Evolutionary conservation across 2,888 invertebrate species (phyloP), one percentile per base, ranked within the genome.

Genomic region (Heteromurus nitidus): DNA sequence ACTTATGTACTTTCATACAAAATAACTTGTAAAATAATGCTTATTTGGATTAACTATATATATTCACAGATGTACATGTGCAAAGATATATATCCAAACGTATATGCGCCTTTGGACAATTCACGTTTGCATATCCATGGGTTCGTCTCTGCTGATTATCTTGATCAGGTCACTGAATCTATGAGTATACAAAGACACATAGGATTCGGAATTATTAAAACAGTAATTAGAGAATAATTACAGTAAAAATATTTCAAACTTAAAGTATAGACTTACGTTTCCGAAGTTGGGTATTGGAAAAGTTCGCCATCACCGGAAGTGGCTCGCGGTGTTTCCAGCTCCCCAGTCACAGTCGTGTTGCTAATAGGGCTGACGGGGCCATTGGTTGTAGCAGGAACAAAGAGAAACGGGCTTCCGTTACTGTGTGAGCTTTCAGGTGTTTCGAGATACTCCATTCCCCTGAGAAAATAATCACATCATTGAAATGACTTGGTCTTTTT

Each of bases 81-180:
- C n/a, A n/a, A n/a, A n/a, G n/a, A n/a, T n/a, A n/a, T n/a, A n/a
- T n/a, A n/a, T n/a, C n/a, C n/a, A n/a, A n/a, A n/a, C n/a, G n/a
- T n/a, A n/a, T n/a, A n/a, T n/a, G n/a, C n/a, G n/a, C n/a, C n/a
- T n/a, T n/a, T n/a, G n/a, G n/a, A n/a, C n/a, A n/a, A n/a, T n/a
- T n/a, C n/a, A n/a, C n/a, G n/a, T n/a, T n/a, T 60, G 28, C n/a
- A 53, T 53, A n/a, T 74, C 74, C 74, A 74, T 74, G 7, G 16
- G 16, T 2, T 44, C 64, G 20, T 30, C 50, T 5, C n/a, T 42
- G 1, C 16, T 22, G 13, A 53, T 65, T 24, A 75, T 58, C 20
- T 1, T 55, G 20, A 75, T 75, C 36, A 75, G 30, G n/a, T 75
- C 75, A 1, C 58, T 50, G n/a, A 75, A 75, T 11, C 67, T 67